These are phyloP conservation scores for Fukomys damarensis DNA, from an alignment of 2,113 vertebrate genomes.

Conservation along the genomic window DNA sequence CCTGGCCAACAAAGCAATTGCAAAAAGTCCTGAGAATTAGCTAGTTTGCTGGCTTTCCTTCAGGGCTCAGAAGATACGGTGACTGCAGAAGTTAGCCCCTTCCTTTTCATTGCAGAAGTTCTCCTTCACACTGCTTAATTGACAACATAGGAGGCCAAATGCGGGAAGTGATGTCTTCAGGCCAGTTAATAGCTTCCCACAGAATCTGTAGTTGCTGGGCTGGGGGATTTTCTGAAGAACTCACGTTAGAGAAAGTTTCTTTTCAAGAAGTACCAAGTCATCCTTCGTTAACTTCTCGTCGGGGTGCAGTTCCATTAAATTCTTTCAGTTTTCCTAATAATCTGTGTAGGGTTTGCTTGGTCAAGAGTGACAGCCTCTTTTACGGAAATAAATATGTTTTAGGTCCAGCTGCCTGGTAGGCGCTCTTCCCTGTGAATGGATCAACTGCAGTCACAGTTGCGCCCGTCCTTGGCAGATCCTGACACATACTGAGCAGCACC, in stretches of 20 bases:
- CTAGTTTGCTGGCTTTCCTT: slow-evolving; percentile 95
- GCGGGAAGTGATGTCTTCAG: slow-evolving; percentile 96
- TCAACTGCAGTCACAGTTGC: slow-evolving; percentile 85
- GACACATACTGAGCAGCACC: slow-evolving; percentile 97
- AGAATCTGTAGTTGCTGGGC: too few relatives aligned
- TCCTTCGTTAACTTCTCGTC: too few relatives aligned
- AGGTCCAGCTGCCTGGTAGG: too few relatives aligned
- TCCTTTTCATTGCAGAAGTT: slow-evolving; percentile 94
- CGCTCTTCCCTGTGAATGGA: slow-evolving; percentile 92
- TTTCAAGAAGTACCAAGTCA: too few relatives aligned
- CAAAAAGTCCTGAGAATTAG: slow-evolving; percentile 96
- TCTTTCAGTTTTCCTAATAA: too few relatives aligned
- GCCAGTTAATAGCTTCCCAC: too few relatives aligned
- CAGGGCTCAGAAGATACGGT: slow-evolving; percentile 93
- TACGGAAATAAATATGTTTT: too few relatives aligned
- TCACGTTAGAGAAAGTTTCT: too few relatives aligned
- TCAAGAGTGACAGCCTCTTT: too few relatives aligned
- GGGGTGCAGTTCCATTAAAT: too few relatives aligned
- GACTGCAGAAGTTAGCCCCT: slow-evolving; percentile 91
- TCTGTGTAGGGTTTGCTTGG: too few relatives aligned
- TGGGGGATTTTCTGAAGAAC: too few relatives aligned
- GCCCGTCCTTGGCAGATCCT: slow-evolving; percentile 86
- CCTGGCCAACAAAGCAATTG: slow-evolving; percentile 94
- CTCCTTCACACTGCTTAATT: slow-evolving; percentile 95
- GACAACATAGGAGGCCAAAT: slow-evolving; percentile 96